Base-by-base conservation (phyloP, 2,113 vertebrate genomes). In the Psephotus haematonotus region DNA sequence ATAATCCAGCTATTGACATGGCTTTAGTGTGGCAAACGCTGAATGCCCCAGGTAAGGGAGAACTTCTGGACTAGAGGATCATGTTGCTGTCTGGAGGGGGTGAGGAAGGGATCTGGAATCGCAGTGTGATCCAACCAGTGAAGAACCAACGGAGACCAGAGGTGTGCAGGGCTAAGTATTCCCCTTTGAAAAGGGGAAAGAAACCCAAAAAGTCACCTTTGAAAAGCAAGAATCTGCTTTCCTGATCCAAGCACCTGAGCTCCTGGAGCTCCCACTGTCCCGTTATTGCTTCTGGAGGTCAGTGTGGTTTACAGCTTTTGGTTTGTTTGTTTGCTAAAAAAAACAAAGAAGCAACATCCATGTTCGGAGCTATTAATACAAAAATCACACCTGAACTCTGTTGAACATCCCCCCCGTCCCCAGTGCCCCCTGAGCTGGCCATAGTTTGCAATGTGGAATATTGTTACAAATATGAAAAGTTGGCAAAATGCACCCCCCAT, bases 231-330 rank as follows among this genome's bases (percentile, higher is more conserved):
- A 81, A 85, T 28, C 17, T 53, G 50, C 52, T 69, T 71, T 68
- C 31, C 13, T 22, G 74, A 71, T 7, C 82, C 84, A 23, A 93
- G 94, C 94, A 94, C 92, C 91, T 39, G 90, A 95, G 86, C 81
- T 97, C 88, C 63, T 10, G 70, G 3, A 59, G 83, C 86, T 93
- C 81, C 49, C 29, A 71, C 72, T 39, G 57, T 37, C 78, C 77
- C 57, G 82, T 96, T 95, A 95, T 92, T 93, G 95, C 92, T 97
- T 95, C 86, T 78, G 60, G 94, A 96, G 88, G 67, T 96, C 94
- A 62, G 53, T 17, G 37, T 71, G 81, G 83, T 64, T 65, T 31
- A 78, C 52, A 88, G 84, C 46, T 76, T 94, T 95, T 83, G 80
- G 68, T 63, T 37, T 23, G 10, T 25, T n/a, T 86, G 39, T 84